Percentiles rank a stretch among this genome's conserved stretches.
Conservation (phyloP, 2,888 invertebrate genomes). For the Graphium colonna region DNA sequence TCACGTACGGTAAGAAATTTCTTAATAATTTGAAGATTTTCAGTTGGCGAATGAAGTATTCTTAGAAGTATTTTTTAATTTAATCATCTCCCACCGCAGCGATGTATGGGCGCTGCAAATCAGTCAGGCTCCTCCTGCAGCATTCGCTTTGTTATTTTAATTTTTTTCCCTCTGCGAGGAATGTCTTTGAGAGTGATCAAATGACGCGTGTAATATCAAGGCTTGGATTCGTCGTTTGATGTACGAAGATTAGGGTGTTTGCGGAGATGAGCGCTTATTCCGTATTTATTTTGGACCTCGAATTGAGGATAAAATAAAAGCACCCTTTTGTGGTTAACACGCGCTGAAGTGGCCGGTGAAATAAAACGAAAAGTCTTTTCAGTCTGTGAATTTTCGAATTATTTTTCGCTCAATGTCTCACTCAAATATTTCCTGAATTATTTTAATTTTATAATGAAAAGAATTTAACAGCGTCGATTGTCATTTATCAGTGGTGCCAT, state of each 20-base stretch:
- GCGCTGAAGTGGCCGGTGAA: conserved; percentile 24
- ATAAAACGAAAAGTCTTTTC: not conserved
- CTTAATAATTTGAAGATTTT: conserved; percentile 26
- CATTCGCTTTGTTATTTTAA: conserved; percentile 72
- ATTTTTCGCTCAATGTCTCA: not conserved
- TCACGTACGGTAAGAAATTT: not conserved
- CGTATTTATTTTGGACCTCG: conserved; percentile 58
- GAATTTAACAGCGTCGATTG: no score
- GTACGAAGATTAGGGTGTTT: conserved; percentile 70
- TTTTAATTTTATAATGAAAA: no score
- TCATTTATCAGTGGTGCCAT: no score
- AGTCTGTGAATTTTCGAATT: not conserved
- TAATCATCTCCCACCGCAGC: conserved; percentile 42
- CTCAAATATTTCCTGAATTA: conserved; percentile 8
- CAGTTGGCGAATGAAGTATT: conserved; percentile 24
- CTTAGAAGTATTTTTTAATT: conserved; percentile 63
- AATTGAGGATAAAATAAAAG: conserved; percentile 55
- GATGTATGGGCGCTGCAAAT: conserved; percentile 43
- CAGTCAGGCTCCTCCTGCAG: conserved; percentile 42
- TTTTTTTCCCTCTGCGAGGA: conserved; percentile 64
- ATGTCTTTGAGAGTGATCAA: conserved; percentile 78
- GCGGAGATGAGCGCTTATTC: conserved; percentile 46
- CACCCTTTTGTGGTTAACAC: conserved; percentile 57
- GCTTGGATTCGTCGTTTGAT: conserved; percentile 68
- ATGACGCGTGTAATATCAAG: conserved; percentile 77